A percentile compares a stretch with the other conserved stretches of the same genome.
These are phyloP conservation scores for Cephalopachus bancanus DNA, from an alignment of 2,797 vertebrate genomes.

Conservation along the genomic window DNA sequence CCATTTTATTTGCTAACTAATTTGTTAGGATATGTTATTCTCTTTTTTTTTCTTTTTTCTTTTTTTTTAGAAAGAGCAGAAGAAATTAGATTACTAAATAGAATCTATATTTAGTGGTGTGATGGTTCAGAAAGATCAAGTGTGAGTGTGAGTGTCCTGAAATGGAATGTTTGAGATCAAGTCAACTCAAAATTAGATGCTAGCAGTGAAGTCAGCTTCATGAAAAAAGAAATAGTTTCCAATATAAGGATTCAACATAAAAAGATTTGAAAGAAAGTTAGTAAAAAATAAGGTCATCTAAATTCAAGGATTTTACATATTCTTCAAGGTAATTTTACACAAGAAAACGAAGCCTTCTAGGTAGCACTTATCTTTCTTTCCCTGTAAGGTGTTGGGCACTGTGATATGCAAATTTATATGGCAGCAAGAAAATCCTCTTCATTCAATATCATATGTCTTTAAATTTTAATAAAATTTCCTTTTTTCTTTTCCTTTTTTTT, in stretches of 20 bases:
- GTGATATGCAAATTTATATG: neutral
- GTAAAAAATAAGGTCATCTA: neutral
- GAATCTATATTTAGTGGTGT: neutral
- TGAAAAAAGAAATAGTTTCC: neutral
- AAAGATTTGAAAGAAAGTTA: neutral
- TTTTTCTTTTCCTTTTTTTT: neutral
- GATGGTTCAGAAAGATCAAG: neutral
- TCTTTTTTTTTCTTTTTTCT: too few species aligned
- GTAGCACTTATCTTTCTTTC: neutral
- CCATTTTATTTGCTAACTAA: conserved; percentile 9
- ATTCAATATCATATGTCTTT: neutral
- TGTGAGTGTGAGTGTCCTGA: neutral
- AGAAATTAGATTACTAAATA: neutral
- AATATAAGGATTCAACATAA: neutral
- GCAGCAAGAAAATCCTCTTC: neutral
- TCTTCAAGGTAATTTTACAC: neutral
- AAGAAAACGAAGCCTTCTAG: neutral
- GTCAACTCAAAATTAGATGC: neutral
- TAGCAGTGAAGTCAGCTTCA: neutral
- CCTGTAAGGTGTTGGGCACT: neutral
- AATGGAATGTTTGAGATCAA: neutral
- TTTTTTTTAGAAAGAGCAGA: neutral
- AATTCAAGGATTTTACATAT: neutral
- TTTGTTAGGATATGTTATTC: neutral
- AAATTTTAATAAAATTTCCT: conserved; percentile 43